Evolutionary conservation across 1,140 invertebrate species (phyloP).

Genomic region (Stegodyphus dumicola): DNA sequence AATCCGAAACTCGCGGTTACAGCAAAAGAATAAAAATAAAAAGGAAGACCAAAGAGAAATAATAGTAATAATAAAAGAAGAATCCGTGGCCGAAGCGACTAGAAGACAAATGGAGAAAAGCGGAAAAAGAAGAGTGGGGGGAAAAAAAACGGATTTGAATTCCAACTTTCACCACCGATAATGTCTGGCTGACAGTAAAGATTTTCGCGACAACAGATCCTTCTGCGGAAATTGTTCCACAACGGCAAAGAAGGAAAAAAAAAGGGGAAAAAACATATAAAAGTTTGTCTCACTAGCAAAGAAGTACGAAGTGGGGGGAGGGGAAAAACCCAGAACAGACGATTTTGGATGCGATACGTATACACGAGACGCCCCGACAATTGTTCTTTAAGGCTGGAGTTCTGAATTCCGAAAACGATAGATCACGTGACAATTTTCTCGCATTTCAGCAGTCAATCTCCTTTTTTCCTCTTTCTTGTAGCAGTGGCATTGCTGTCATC

Average conservation of each 20-base stretch:
- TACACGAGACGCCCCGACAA: slow-evolving; percentile 1
- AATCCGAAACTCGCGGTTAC: slow-evolving; percentile 20
- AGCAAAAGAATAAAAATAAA: slow-evolving; percentile 1
- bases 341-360: slow-evolving; percentile 42
- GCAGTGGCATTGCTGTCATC: too few relatives aligned
- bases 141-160: slow-evolving; percentile 35
- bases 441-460: too few relatives aligned
- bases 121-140: neutral
- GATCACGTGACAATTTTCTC: neutral
- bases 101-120: slow-evolving; percentile 30
- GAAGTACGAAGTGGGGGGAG: neutral
- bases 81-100: slow-evolving; percentile 12
- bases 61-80: slow-evolving; percentile 39
- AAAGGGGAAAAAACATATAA: neutral
- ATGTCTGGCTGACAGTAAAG: slow-evolving; percentile 53
- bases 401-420: slow-evolving; percentile 14
- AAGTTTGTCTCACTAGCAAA: slow-evolving; percentile 13
- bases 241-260: slow-evolving; percentile 13
- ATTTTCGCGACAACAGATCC: slow-evolving; percentile 45
- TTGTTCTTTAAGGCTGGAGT: slow-evolving; percentile 8
- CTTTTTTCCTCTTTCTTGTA: too few relatives aligned
- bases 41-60: neutral
- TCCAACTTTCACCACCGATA: slow-evolving; percentile 42
- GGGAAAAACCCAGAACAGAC: slow-evolving; percentile 1
- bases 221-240: slow-evolving; percentile 35